phyloP scores from a whole-genome alignment of 2,797 vertebrate species.

The Leuciscus waleckii region DNA sequence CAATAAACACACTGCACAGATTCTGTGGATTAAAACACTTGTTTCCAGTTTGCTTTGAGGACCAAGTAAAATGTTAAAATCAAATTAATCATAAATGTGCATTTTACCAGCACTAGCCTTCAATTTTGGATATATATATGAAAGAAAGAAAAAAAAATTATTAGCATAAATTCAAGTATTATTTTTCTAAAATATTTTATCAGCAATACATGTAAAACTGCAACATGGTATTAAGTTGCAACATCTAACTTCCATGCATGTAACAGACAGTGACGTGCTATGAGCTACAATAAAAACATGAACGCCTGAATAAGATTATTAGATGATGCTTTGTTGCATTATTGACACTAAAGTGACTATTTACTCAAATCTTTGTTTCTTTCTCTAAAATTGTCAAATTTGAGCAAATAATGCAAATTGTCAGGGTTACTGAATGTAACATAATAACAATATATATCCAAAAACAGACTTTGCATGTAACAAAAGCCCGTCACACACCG shows the following conservation, averaged over 20 bases:
- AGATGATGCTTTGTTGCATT: not conserved
- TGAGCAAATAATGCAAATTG: constrained; percentile 1
- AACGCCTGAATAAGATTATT: not conserved
- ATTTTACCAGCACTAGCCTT: constrained; percentile 27
- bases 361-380: constrained; percentile 1
- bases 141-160: not conserved
- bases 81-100: constrained; percentile 10
- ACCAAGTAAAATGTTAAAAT: constrained; percentile 16
- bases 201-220: constrained; percentile 12
- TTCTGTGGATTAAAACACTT: constrained; percentile 22
- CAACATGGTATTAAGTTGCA: constrained; percentile 16
- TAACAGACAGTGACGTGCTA: not conserved
- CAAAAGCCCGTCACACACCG: constrained; percentile 5
- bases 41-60: constrained; percentile 24
- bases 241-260: not conserved
- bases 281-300: constrained; percentile 11
- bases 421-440: constrained; percentile 10
- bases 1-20: constrained; percentile 12
- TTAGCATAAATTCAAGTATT: constrained; percentile 46
- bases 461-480: not conserved
- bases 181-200: constrained; percentile 15
- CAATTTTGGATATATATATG: constrained; percentile 13
- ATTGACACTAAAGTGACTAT: constrained; percentile 12
- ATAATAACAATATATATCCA: constrained; percentile 5
- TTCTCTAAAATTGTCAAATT: not conserved